Evolutionary conservation across 2,888 invertebrate species (phyloP), one percentile per base, ranked within the genome.

Genomic region (Nomada fucata): DNA sequence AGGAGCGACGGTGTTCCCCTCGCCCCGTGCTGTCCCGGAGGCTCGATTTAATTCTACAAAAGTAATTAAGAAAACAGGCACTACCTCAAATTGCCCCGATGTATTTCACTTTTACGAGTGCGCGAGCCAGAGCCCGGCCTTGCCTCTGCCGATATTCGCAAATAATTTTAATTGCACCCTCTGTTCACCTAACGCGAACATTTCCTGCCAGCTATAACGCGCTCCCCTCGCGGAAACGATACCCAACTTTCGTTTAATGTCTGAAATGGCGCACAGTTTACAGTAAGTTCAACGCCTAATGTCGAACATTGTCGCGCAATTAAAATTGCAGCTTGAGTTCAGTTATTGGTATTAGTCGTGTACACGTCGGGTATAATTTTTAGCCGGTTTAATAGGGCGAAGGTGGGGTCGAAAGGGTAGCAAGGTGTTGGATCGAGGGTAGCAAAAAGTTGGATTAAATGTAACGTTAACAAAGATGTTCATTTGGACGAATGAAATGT

Each of bases 51-150:
- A 82, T 82, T 72, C 53, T 53, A 64, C 68, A 68, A 76, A 76
- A 76, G 82, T 76, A 80, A 82, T 82, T 82, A 76, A 71, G 76
- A 76, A 71, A 71, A 68, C 76, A 81, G 71, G 42, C 75, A 52
- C 71, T 68, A 80, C 63, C 71, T 80, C 76, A 69, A 71, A 81
- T 71, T 82, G 68, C 47, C 53, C 36, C 10, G 47, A 36, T 50
- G 57, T 80, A 80, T 75, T 80, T 75, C 52, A 80, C 79, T 60
- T 61, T 65, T 42, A 65, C 70, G 57, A 52, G 20, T 26, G 42
- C 20, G 15, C 52, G 9, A 15, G 29, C 36, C 29, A 20, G 18
- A 20, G 18, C 18, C 15, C 7, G 9, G 9, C 15, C n/a, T 7
- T 47, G 18, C 18, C 26, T 23, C 55, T 15, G 23, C 23, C 26